These are phyloP conservation scores for Pemphigus obesinymphae DNA, from an alignment of 1,140 invertebrate genomes.

Conservation along the genomic window DNA sequence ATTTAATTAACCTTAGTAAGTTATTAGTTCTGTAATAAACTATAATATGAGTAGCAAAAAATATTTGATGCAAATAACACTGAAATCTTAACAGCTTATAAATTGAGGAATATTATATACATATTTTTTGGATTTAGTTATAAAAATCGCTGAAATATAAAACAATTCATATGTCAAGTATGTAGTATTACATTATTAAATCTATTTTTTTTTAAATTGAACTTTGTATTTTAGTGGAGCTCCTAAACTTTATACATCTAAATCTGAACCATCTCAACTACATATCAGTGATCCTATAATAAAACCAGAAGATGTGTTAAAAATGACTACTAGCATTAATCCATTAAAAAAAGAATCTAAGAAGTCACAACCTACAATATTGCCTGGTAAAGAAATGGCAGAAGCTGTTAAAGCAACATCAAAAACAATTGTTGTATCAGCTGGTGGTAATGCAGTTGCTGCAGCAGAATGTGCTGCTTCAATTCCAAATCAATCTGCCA, in stretches of 20 bases:
- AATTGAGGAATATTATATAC: no score
- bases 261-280: constrained; percentile 44
- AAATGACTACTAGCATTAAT: constrained; percentile 37
- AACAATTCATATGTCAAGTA: no score
- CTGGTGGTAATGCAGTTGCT: constrained; percentile 50
- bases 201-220: constrained; percentile 34
- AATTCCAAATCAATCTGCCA: constrained; percentile 46
- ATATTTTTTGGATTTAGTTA: no score
- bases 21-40: no score
- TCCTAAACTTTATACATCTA: constrained; percentile 48
- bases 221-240: constrained; percentile 46
- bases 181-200: no score
- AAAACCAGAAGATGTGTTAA: constrained; percentile 38
- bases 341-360: constrained; percentile 41
- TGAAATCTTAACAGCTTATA: no score
- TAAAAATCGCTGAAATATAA: no score
- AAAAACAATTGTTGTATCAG: constrained; percentile 56
- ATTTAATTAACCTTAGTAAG: no score
- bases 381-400: constrained; percentile 45
- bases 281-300: constrained; percentile 23
- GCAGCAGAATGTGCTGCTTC: constrained; percentile 44
- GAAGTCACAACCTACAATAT: constrained; percentile 40
- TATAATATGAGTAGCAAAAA: no score
- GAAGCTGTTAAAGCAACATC: constrained; percentile 44
- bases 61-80: no score